Base-by-base conservation (phyloP, 2,113 vertebrate genomes). In the Pteruthius melanotis region DNA sequence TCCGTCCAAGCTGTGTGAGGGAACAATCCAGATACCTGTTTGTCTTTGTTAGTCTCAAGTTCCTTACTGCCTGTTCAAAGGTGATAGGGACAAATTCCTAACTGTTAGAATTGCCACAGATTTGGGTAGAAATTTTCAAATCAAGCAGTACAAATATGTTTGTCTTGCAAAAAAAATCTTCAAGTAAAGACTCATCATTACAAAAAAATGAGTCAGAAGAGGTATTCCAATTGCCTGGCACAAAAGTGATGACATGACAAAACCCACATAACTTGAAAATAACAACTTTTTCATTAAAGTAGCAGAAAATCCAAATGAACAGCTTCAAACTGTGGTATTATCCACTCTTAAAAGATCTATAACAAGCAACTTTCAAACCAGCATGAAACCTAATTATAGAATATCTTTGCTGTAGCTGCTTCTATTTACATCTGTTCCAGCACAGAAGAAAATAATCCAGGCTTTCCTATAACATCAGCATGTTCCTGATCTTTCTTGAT, bases 351-450 rank as follows among this genome's bases (percentile, higher is more conserved):
- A 96, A 97, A 97, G 85, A 64, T 96, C 77, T 93, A 44, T 95
- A 97, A 97, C 87, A 97, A 96, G 79, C 71, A 96, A 95, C 81
- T 94, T 97, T 90, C 89, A 90, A 95, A 97, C 76, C 87, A 97
- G 94, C 83, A 91, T 89, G 93, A 95, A 97, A 97, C 74, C 72
- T 96, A 97, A 97, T 98, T 97, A 96, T 92, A 97, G 93, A 95
- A 94, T 91, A 90, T 54, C 87, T 97, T 92, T 94, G 70, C 69
- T 40, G 24, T 87, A 85, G 76, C 92, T 97, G 88, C 94, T 97
- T 97, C 96, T 97, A 95, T 98, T 98, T 97, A 96, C 90, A 95
- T 95, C 74, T 95, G 78, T 80, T 93, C 72, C 92, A 94, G 92
- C 70, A 92, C 93, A 95, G 87, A 94, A 85, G 68, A 18, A 96